Base-by-base conservation (phyloP, 2,113 vertebrate genomes). In the Melanerpes aurifrons region DNA sequence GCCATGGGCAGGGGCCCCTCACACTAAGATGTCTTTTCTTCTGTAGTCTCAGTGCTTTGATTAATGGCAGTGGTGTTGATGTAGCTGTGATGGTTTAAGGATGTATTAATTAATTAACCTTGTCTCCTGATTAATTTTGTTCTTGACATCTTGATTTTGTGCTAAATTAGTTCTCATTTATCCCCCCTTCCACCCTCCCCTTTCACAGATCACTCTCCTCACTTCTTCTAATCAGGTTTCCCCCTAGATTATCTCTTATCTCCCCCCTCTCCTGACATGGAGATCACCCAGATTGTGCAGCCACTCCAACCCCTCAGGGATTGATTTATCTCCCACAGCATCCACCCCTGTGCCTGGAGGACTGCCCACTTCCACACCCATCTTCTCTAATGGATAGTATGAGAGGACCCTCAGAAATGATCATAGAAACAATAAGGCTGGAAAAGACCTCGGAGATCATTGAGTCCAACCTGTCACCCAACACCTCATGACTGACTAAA, bases 121-220 rank as follows among this genome's bases (percentile, higher is more conserved):
- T 93, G 88, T 86, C 86, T 94, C 69, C 58, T 95, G 92, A 94
- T 96, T 93, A 95, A 96, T 89, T 95, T 92, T 69, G 45, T 59
- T 93, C 95, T 93, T 88, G 89, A 89, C 90, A 73, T 89, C 88
- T 96, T 94, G 93, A 96, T 95, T 96, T 94, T 90, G 77, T 79
- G 86, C 89, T 96, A 86, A 86, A 93, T 95, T 93, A 94, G 83
- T 92, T 92, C 77, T 94, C 95, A 66, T 94, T 95, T 96, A 93
- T 94, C 40, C 73, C 88, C 72, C 69, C 48, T 92, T 88, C 81
- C 10, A 13, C 79, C 56, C 93, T 79, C 61, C 75, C 76, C 40
- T 87, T 77, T 63, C 29, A 50, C 0, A 69, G 72, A 77, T 53
- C 57, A 12, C 7, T 4, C 53, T 80, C 11, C n/a, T 89, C 77